Evolutionary conservation across 2,113 vertebrate species (phyloP), one percentile per base, ranked within the genome.

Genomic region (Tachycineta bicolor): DNA sequence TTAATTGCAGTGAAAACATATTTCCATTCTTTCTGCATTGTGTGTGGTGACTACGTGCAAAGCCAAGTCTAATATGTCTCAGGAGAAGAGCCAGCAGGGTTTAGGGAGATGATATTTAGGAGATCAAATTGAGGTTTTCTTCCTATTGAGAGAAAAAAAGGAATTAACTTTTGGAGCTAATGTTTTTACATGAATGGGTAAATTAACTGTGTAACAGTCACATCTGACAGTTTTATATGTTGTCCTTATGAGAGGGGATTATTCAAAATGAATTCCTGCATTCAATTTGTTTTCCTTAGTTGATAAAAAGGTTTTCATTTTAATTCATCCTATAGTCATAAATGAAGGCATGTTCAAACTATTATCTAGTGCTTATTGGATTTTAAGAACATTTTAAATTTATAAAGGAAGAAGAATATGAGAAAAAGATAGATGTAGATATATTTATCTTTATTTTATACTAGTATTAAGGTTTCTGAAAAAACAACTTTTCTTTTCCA

Each of bases 81-180:
- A 63, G 20, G 29, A 78, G 9, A 31, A 87, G 34, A 84, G 25
- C 28, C 10, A 83, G 21, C 11, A 50, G 50, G 14, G 18, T 56
- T 71, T 81, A 46, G 12, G 43, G 22, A 86, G 17, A 75, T 43
- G 12, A 63, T 55, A 91, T 76, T 76, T 64, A 82, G 14, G 49
- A 94, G 21, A 79, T 34, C 16, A 68, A 50, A 84, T 84, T 67
- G 69, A 41, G 4, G 33, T 33, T 77, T 91, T 15, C 47, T 78
- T 84, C 20, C 68, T 75, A 29, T 13, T 6, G 4, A 74, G 47
- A 7, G 44, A 60, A 81, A 89, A 78, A 78, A 64, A 39, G 3
- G n/a, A 69, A 93, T 78, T 93, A 86, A 76, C 22, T 86, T 94
- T 84, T 63, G 34, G 33, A 73, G 65, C 73, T 75, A 24, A 87